A percentile compares a stretch with the other conserved stretches of the same genome.
phyloP scores from a whole-genome alignment of 2,797 vertebrate species.

The Scleropages formosus region DNA sequence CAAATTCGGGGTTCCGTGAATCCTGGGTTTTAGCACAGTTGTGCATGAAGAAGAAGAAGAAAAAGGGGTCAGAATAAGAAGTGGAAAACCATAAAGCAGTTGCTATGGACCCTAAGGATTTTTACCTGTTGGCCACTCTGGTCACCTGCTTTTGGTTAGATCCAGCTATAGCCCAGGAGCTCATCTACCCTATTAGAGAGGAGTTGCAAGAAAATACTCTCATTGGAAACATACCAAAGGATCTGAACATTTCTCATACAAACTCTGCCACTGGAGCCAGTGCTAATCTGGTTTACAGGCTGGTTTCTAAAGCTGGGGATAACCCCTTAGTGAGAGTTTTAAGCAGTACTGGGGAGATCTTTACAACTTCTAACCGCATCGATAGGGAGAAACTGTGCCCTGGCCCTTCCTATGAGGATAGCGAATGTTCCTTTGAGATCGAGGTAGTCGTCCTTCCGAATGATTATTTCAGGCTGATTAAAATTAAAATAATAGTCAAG shows the following conservation, averaged over 20 bases:
- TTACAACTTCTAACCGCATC: slow-evolving; percentile 94
- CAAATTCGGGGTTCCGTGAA: slow-evolving; percentile 79
- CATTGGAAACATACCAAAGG: slow-evolving; percentile 99
- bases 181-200: slow-evolving; percentile 98
- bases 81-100: slow-evolving; percentile 70
- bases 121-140: slow-evolving; percentile 96
- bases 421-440: slow-evolving; percentile 97
- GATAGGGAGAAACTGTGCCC: slow-evolving; percentile 97
- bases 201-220: slow-evolving; percentile 98
- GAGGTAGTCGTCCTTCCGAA: slow-evolving; percentile 99
- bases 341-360: slow-evolving; percentile 95
- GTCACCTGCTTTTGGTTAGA: slow-evolving; percentile 95
- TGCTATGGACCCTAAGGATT: slow-evolving; percentile 98
- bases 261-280: slow-evolving; percentile 89
- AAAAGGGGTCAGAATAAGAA: slow-evolving; percentile 72
- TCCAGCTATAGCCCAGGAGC: slow-evolving; percentile 95
- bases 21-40: slow-evolving; percentile 69
- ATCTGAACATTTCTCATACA: slow-evolving; percentile 97
- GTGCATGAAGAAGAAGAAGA: slow-evolving; percentile 68
- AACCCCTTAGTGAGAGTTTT: slow-evolving; percentile 93
- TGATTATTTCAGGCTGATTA: slow-evolving; percentile 97
- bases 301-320: slow-evolving; percentile 97
- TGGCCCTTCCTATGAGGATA: slow-evolving; percentile 89
- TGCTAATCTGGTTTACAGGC: slow-evolving; percentile 93
- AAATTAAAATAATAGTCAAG: slow-evolving; percentile 97